Conservation (phyloP, 2,113 vertebrate species). For the Meleagris gallopavo region DNA sequence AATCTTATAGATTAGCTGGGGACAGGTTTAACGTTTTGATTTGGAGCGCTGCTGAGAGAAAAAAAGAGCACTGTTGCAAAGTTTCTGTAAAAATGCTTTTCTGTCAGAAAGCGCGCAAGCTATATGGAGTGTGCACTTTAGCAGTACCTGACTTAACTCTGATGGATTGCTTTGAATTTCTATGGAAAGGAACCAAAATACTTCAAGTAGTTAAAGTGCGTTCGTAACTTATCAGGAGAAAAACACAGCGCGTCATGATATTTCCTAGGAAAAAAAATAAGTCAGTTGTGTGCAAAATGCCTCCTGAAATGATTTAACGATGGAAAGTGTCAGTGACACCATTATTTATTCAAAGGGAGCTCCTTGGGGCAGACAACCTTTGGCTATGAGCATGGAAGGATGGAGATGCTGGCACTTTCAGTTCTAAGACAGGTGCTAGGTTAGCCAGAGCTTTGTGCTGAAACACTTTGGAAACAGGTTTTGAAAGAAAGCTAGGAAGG, state of each 20-base stretch:
- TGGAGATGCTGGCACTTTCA: background rate
- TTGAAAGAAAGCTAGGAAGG: constrained; percentile 17
- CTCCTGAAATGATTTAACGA: background rate
- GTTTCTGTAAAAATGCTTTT: background rate
- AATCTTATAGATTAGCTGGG: background rate
- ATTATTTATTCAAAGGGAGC: background rate
- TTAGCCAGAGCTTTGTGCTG: background rate
- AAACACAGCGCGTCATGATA: background rate
- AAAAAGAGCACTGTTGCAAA: background rate
- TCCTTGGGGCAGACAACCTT: background rate
- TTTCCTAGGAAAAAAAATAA: background rate
- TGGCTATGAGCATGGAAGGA: background rate
- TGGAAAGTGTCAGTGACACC: background rate
- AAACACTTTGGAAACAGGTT: constrained; percentile 31
- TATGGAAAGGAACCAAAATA: constrained; percentile 12
- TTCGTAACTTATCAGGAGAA: background rate
- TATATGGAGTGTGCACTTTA: background rate
- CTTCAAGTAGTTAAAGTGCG: constrained; percentile 16
- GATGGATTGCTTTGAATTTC: background rate
- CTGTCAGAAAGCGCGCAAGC: background rate
- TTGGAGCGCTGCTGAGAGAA: background rate
- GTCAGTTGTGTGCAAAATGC: background rate
- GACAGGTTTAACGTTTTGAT: background rate
- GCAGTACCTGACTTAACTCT: background rate
- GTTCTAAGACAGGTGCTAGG: background rate